Base-by-base conservation (phyloP, 2,113 vertebrate genomes). In the Amphiprion ocellaris region DNA sequence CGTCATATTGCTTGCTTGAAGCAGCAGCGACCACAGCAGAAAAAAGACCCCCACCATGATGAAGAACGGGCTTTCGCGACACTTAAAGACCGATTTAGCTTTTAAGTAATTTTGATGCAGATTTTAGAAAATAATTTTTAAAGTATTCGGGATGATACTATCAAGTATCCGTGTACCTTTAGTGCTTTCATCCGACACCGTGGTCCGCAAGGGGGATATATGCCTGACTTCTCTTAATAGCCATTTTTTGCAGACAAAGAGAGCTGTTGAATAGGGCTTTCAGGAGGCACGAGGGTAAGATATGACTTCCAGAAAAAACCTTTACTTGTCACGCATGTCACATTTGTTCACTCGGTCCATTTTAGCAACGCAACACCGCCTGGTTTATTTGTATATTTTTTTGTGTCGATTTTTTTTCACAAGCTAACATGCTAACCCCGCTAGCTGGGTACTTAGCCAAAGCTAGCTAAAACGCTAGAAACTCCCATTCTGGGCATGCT, bases 161-260 rank as follows among this genome's bases (percentile, higher is more conserved):
- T 84, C 72, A 82, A 82, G 82, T 54, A 21, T 33, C 72, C 71
- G 52, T 68, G 71, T 64, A 77, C 63, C 54, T 77, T 78, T 54
- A 39, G 75, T 69, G 79, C 86, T 89, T 91, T 90, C 74, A 75
- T 78, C 86, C 85, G 81, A 87, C 87, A 63, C 89, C 72, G 89
- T 69, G 92, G 87, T 89, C 86, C 89, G 80, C 86, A 56, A 87
- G 89, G 78, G 91, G 93, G 90, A 94, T 90, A 71, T 87, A 87
- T 88, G 92, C 89, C 89, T 86, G 90, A 92, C 88, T 93, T 89
- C 91, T 93, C 89, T 79, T 82, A 83, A 92, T 86, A 94, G 95
- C 93, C 93, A 90, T 93, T 94, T 93, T 93, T 83, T 91, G 82
- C 91, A 95, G 94, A 95, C 94, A 95, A 95, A 95, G 94, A 94